A percentile compares a stretch with the other conserved stretches of the same genome.
phyloP scores from a whole-genome alignment of 1,140 invertebrate species.

The Pseudobourletiella spinata region DNA sequence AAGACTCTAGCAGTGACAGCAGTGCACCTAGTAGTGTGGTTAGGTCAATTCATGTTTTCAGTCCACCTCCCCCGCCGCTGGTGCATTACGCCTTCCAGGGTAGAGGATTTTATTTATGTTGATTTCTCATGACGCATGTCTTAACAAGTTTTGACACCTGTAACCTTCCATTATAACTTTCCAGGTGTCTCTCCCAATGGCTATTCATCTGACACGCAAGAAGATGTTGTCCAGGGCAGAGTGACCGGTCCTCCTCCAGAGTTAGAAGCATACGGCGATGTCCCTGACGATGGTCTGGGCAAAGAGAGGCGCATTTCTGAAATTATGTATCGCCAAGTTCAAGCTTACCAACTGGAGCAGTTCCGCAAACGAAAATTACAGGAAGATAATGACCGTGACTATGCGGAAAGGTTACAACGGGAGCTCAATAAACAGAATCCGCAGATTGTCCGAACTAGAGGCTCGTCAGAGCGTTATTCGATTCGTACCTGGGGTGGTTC shows the following conservation, averaged over 20 bases:
- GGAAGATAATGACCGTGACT: not conserved
- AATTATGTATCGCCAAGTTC: not conserved
- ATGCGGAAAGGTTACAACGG: slow-evolving; percentile 3
- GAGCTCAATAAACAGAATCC: not conserved
- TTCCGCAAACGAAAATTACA: slow-evolving; percentile 10
- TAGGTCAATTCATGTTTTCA: too few relatives aligned
- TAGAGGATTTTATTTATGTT: too few relatives aligned
- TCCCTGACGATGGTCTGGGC: not conserved
- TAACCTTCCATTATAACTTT: too few relatives aligned
- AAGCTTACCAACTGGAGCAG: slow-evolving; percentile 4
- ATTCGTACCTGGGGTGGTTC: slow-evolving; percentile 13
- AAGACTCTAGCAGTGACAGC: too few relatives aligned
- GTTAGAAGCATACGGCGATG: not conserved
- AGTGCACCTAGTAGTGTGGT: too few relatives aligned
- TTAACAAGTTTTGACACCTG: too few relatives aligned
- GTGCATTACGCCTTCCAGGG: too few relatives aligned
- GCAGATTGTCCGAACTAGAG: not conserved
- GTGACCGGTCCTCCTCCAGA: not conserved
- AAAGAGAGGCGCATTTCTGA: not conserved
- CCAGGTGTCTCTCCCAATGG: not conserved
- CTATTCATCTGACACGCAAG: not conserved
- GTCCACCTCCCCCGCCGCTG: too few relatives aligned
- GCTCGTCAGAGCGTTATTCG: slow-evolving; percentile 4
- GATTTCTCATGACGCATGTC: too few relatives aligned
- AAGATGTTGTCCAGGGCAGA: not conserved